These are phyloP conservation scores for Bubo blakistoni DNA, from an alignment of 2,113 vertebrate genomes.

Conservation along the genomic window DNA sequence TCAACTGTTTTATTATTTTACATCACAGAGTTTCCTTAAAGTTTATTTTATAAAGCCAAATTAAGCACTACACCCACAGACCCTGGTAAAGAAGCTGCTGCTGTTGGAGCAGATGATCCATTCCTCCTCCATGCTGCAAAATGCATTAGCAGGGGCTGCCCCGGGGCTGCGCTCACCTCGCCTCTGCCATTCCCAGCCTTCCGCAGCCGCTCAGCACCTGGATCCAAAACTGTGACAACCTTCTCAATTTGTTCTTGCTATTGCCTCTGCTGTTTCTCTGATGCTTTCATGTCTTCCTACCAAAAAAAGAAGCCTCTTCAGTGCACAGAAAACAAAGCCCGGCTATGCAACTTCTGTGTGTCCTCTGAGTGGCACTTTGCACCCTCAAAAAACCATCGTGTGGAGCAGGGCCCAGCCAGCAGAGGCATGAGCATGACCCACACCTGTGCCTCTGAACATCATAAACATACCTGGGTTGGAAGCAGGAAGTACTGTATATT, in stretches of 20 bases:
- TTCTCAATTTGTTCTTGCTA: neutral
- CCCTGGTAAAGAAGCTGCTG: neutral
- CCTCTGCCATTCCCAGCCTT: neutral
- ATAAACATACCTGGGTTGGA: neutral
- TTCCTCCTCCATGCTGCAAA: neutral
- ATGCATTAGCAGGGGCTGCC: accelerated
- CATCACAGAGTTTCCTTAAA: neutral
- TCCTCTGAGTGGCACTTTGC: neutral
- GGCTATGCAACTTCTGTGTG: neutral
- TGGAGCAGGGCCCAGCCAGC: neutral
- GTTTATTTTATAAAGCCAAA: neutral
- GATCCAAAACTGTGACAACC: neutral
- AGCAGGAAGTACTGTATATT: neutral
- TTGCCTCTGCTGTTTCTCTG: neutral
- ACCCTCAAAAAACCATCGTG: neutral
- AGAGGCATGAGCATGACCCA: neutral
- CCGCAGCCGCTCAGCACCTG: neutral
- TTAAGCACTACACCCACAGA: neutral
- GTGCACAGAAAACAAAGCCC: neutral
- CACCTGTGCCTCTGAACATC: neutral
- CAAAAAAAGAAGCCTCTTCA: neutral
- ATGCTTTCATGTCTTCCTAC: neutral
- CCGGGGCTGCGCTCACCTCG: accelerated
- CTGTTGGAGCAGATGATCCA: accelerated
- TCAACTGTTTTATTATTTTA: neutral